Base-by-base conservation (phyloP, 2,113 vertebrate species). In the Charina bottae region DNA sequence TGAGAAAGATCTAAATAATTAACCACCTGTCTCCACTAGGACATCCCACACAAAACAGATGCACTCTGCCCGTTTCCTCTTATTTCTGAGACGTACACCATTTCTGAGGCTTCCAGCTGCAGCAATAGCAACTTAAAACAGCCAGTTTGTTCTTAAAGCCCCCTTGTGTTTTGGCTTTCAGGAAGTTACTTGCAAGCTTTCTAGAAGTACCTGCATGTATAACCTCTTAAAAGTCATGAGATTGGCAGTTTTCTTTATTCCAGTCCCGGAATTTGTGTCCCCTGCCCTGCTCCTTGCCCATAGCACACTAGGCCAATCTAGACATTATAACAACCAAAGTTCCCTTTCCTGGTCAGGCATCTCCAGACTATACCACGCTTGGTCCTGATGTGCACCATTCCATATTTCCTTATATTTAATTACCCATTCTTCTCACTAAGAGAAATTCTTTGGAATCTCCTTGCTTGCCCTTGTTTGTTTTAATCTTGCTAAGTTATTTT, bases 1-100 rank as follows among this genome's bases (percentile, higher is more conserved):
- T 83, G 59, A 84, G n/a, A 26, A 49, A 89, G 37, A 23, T 84
- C 54, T 62, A 8, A 62, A 88, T 92, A 91, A 83, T 58, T 56
- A 46, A 37, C 90, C 42, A 62, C 59, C 58, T 92, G 72, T n/a
- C 33, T 62, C 72, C 46, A 21, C 59, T 58, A 84, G 78, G 68
- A 64, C 33, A 58, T 84, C 87, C 55, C 21, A 17, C 72, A 28
- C 56, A 54, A 46, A 84, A 84, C 37, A 84, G 23, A 53, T 42
- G 12, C 58, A 85, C 4, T 59, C 68, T 85, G 15, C 1, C 53
- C 42, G 5, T 23, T 88, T 19, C 10, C 28, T 24, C 84, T 72
- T 91, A n/a, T 85, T 56, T 26, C 64, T 33, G 7, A n/a, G 19
- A 37, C 88, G 64, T 12, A 2, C 13, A 3, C 33, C 60, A 12